phyloP scores from a whole-genome alignment of 2,113 vertebrate genomes.

The Mormyrus lacerda region DNA sequence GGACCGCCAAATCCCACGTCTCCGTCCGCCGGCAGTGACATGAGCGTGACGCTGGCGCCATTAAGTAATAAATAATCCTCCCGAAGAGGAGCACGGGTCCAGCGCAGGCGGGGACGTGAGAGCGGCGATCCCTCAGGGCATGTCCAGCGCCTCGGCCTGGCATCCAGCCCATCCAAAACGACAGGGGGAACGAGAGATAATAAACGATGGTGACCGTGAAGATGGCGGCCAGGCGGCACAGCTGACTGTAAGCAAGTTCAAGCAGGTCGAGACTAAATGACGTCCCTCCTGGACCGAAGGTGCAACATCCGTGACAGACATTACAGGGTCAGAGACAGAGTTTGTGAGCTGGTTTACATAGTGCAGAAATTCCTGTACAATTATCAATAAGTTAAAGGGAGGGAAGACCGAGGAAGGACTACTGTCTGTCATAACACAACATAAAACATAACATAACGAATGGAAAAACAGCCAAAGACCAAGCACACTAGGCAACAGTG shows the following conservation, averaged over 20 bases:
- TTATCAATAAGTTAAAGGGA: neutral
- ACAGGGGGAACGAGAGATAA: neutral
- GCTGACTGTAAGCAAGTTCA: neutral
- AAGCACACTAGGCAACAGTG: neutral
- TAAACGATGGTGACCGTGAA: neutral
- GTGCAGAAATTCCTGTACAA: neutral
- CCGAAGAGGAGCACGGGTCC: neutral
- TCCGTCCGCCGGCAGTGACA: constrained; percentile 47
- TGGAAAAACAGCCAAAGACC: neutral
- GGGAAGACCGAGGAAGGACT: neutral
- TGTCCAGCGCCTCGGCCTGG: neutral
- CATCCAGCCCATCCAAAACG: neutral
- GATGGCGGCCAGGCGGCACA: neutral
- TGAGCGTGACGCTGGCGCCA: constrained; percentile 44
- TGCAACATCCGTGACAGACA: neutral
- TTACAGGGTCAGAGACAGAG: neutral
- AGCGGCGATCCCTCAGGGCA: neutral
- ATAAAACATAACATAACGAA: neutral
- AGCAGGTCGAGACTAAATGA: neutral
- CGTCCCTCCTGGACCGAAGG: neutral
- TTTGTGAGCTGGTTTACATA: neutral
- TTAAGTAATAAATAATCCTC: constrained; percentile 42
- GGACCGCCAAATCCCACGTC: constrained; percentile 40
- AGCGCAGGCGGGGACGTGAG: constrained; percentile 24
- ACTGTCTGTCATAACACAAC: neutral